Conservation (phyloP, 2,888 invertebrate species). For the Alitta virens region DNA sequence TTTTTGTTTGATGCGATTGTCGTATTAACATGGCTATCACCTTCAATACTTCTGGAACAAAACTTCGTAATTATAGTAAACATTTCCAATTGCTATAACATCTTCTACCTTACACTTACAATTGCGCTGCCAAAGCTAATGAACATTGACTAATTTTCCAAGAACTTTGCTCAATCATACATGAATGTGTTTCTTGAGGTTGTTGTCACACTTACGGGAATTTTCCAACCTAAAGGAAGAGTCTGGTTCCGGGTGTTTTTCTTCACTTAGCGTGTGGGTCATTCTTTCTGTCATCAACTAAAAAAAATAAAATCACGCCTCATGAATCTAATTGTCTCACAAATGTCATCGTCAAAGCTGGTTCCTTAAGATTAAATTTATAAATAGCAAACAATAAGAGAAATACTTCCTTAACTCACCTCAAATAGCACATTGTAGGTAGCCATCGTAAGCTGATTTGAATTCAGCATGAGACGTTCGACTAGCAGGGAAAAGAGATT, state of each 20-base stretch:
- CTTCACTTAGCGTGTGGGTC: slow-evolving; percentile 89
- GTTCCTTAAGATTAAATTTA: too few relatives aligned
- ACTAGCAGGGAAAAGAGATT: slow-evolving; percentile 96
- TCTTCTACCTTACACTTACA: too few relatives aligned
- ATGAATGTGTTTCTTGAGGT: too few relatives aligned
- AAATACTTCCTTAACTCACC: slow-evolving; percentile 53
- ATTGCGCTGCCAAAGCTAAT: too few relatives aligned
- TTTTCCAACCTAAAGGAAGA: slow-evolving; percentile 92
- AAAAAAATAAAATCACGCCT: slow-evolving; percentile 25
- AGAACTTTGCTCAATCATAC: too few relatives aligned
- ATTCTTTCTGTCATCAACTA: slow-evolving; percentile 94
- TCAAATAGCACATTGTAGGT: slow-evolving; percentile 99
- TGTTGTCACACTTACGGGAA: slow-evolving; percentile 93
- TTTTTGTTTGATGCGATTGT: slow-evolving; percentile 82
- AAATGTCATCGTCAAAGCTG: too few relatives aligned
- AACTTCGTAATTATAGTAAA: neutral
- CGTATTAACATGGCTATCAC: slow-evolving; percentile 95
- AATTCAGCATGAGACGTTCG: slow-evolving; percentile 83
- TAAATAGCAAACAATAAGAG: too few relatives aligned
- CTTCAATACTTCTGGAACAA: slow-evolving; percentile 86
- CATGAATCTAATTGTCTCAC: too few relatives aligned
- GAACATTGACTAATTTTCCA: too few relatives aligned
- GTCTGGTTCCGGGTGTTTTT: slow-evolving; percentile 92
- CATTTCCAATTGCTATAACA: too few relatives aligned
- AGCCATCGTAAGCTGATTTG: slow-evolving; percentile 85